Percentiles rank a stretch among this genome's conserved stretches.
Evolutionary conservation across 2,113 vertebrate species (phyloP).

Genomic region (Pitta sordida): DNA sequence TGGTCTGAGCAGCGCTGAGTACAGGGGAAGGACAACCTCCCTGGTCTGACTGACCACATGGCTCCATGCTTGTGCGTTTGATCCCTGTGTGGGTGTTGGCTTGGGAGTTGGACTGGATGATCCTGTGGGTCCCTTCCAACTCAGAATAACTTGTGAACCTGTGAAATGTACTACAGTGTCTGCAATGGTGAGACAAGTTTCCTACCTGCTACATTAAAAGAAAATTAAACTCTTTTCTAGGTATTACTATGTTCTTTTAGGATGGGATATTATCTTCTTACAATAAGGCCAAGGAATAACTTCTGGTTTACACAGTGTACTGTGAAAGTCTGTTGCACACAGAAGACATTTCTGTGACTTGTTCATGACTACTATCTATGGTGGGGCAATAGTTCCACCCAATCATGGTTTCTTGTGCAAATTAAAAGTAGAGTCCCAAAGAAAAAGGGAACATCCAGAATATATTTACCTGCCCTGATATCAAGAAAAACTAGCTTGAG

Average conservation of each 20-base stretch:
- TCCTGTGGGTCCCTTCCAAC: too few species aligned
- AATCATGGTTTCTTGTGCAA: neutral
- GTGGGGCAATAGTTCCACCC: accelerated
- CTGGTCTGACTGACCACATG: too few species aligned
- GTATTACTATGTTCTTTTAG: neutral
- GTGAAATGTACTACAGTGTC: neutral
- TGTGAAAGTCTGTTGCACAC: too few species aligned
- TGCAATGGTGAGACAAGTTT: neutral
- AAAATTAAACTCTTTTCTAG: neutral
- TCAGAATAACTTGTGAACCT: too few species aligned
- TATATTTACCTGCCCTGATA: neutral
- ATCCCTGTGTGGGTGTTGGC: too few species aligned
- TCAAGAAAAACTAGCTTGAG: neutral
- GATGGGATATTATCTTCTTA: neutral
- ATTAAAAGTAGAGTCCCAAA: neutral
- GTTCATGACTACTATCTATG: neutral
- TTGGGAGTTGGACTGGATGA: too few species aligned
- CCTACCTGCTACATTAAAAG: neutral
- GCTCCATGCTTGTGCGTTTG: too few species aligned
- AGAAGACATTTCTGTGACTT: neutral
- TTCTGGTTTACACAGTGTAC: too few species aligned
- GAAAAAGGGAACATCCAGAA: neutral
- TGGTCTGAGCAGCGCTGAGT: too few species aligned
- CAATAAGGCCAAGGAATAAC: neutral
- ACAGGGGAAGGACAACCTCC: too few species aligned